Evolutionary conservation across 2,113 vertebrate genomes (phyloP).

Genomic region (Thryonomys swinderianus): DNA sequence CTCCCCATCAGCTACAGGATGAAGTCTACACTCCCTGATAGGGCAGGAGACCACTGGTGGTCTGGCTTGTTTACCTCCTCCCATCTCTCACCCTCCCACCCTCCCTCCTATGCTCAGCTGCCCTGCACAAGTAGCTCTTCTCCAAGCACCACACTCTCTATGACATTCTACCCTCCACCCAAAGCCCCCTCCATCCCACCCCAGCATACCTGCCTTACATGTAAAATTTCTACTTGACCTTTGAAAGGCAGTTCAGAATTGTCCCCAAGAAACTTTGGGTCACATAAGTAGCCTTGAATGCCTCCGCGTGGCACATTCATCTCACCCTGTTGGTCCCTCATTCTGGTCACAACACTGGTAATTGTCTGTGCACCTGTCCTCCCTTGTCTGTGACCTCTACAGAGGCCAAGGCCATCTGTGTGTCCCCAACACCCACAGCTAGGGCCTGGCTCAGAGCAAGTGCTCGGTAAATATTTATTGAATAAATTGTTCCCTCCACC

Average conservation of each 20-base stretch:
- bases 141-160: not conserved
- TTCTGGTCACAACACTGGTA: not conserved
- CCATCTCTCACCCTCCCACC: not conserved
- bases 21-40: not conserved
- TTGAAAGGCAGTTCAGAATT: not conserved
- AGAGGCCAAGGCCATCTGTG: slow-evolving; percentile 67
- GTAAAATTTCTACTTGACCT: not conserved
- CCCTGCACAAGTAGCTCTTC: not conserved
- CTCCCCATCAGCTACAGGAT: not conserved
- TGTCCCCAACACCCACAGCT: slow-evolving; percentile 59
- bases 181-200: not conserved
- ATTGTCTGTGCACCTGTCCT: slow-evolving; percentile 1
- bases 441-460: slow-evolving; percentile 61
- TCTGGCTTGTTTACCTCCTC: not conserved
- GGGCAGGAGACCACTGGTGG: not conserved
- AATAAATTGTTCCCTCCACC: slow-evolving; percentile 69
- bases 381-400: slow-evolving; percentile 58
- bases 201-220: not conserved
- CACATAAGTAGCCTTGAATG: not conserved
- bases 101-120: not conserved
- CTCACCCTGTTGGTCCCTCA: not conserved
- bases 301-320: not conserved
- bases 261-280: not conserved
- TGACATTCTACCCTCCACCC: not conserved
- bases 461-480: slow-evolving; percentile 72